These are phyloP conservation scores for Hedychridium roseum DNA, from an alignment of 2,888 invertebrate species.

Conservation along the genomic window DNA sequence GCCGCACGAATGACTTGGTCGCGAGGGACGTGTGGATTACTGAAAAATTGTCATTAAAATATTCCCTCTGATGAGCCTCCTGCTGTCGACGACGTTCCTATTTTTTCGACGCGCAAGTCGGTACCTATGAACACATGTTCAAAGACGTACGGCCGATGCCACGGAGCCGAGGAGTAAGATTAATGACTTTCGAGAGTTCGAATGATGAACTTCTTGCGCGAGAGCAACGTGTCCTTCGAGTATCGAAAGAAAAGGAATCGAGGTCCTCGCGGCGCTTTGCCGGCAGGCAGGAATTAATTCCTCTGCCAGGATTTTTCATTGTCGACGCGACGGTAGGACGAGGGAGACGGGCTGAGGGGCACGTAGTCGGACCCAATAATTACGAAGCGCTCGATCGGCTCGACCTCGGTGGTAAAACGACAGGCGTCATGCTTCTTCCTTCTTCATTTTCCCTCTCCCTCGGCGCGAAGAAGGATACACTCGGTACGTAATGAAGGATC, in stretches of 20 bases:
- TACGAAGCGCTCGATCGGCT: conserved; percentile 39
- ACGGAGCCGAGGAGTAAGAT: no score
- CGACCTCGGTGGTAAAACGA: conserved; percentile 30
- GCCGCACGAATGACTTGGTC: no score
- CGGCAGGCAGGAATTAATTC: conserved; percentile 41
- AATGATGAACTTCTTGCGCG: conserved; percentile 32
- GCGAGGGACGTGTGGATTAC: no score
- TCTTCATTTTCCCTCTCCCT: conserved; percentile 1
- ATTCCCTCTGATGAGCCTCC: no score
- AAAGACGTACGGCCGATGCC: no score
- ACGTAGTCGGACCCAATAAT: conserved; percentile 37
- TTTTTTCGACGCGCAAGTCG: no score
- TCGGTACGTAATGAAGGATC: conserved; percentile 29
- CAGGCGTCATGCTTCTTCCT: conserved; percentile 18
- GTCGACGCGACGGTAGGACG: no score
- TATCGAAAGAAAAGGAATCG: not conserved
- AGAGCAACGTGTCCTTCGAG: conserved; percentile 1
- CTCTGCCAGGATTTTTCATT: conserved; percentile 42
- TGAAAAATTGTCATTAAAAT: no score
- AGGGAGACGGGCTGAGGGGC: no score
- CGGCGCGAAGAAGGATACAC: conserved; percentile 17
- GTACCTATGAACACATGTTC: no score
- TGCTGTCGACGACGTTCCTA: no score
- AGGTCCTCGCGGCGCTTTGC: conserved; percentile 5
- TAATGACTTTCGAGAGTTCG: conserved; percentile 24